Evolutionary conservation across 2,113 vertebrate species (phyloP).

Genomic region (Pseudopipra pipra): DNA sequence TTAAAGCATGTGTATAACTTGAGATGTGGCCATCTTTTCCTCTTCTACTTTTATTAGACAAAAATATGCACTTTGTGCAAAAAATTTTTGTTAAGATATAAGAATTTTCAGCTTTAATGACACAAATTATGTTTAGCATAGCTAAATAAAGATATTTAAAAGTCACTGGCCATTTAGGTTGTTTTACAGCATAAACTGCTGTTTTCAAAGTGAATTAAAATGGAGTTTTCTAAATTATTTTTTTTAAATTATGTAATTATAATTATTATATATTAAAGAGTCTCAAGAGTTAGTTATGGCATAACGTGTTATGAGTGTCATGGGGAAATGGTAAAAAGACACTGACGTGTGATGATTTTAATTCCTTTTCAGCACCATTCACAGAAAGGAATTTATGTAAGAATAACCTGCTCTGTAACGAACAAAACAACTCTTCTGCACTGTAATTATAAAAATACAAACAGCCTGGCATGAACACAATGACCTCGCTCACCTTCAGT

Average conservation of each 20-base stretch:
- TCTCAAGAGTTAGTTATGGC: neutral
- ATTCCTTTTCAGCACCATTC: neutral
- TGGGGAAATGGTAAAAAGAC: neutral
- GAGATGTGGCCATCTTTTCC: neutral
- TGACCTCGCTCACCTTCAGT: neutral
- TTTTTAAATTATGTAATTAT: neutral
- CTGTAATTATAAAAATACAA: conserved; percentile 2
- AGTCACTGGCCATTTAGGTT: neutral
- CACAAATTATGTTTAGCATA: neutral
- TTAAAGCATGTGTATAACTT: fast-evolving
- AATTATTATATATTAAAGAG: neutral
- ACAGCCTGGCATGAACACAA: neutral
- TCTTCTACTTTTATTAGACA: neutral
- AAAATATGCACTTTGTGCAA: neutral
- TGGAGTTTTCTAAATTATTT: fast-evolving
- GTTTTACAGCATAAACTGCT: neutral
- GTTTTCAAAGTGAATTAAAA: neutral
- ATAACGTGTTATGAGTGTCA: fast-evolving
- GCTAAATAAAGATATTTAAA: neutral
- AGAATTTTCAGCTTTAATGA: neutral
- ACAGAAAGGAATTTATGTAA: neutral
- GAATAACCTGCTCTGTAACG: neutral
- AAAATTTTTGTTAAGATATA: neutral
- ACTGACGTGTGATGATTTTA: fast-evolving
- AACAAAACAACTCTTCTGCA: neutral